phyloP scores from a whole-genome alignment of 2,888 invertebrate species.

The Clivina fossor region DNA sequence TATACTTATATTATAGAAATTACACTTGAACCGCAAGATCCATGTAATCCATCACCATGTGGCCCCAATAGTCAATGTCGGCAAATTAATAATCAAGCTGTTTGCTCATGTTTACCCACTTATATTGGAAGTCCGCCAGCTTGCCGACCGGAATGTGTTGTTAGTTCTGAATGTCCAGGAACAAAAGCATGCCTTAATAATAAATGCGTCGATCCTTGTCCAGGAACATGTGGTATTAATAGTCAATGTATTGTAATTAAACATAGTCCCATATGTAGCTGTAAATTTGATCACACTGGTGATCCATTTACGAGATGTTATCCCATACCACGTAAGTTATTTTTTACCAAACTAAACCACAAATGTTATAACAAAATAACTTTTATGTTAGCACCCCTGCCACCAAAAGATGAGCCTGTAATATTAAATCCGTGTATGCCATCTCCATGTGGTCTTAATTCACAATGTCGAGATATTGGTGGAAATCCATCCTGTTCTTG shows the following conservation, averaged over 20 bases:
- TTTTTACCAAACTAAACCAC: neutral
- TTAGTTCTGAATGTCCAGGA: slow-evolving; percentile 68
- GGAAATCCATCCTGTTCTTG: slow-evolving; percentile 75
- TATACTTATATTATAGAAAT: slow-evolving; percentile 52
- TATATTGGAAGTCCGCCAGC: slow-evolving; percentile 67
- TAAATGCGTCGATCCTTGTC: slow-evolving; percentile 72
- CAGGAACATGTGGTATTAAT: slow-evolving; percentile 70
- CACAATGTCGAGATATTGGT: slow-evolving; percentile 66
- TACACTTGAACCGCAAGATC: slow-evolving; percentile 54
- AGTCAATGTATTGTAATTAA: slow-evolving; percentile 72
- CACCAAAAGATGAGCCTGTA: slow-evolving; percentile 44
- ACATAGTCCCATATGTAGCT: slow-evolving; percentile 69
- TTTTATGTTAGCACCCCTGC: slow-evolving; percentile 43
- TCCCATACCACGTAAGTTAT: slow-evolving; percentile 35
- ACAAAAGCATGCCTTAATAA: slow-evolving; percentile 66
- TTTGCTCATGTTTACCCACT: slow-evolving; percentile 68
- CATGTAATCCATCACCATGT: slow-evolving; percentile 78
- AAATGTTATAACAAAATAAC: slow-evolving; percentile 7
- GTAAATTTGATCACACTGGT: slow-evolving; percentile 60
- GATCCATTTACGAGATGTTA: slow-evolving; percentile 63
- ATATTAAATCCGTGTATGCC: slow-evolving; percentile 50
- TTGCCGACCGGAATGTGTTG: slow-evolving; percentile 71
- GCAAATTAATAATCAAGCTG: slow-evolving; percentile 66
- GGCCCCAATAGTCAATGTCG: slow-evolving; percentile 78
- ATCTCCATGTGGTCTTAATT: slow-evolving; percentile 53